phyloP scores from a whole-genome alignment of 2,113 vertebrate genomes.

The Corythaeola cristata region DNA sequence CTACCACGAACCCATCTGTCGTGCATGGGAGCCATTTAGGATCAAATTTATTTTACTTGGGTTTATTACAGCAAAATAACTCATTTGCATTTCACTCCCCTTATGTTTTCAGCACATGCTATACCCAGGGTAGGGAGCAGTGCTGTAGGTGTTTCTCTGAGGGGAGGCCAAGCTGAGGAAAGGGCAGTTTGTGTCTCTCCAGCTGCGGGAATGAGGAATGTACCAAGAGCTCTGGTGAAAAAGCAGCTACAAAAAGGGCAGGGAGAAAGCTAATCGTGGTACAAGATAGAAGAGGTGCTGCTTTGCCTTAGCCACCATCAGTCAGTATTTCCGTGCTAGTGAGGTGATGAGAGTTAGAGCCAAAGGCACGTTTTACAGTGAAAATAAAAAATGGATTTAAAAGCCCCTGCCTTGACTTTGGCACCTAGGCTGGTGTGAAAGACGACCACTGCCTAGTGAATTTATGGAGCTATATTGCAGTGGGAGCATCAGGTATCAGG shows the following conservation, averaged over 20 bases:
- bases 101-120: not conserved
- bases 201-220: accelerated
- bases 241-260: not conserved
- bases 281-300: not conserved
- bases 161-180: not conserved
- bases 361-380: not conserved
- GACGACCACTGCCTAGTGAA: not conserved
- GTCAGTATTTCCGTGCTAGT: not conserved
- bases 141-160: not conserved
- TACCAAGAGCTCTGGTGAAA: not conserved
- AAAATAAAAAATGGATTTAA: not conserved
- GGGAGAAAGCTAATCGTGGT: not conserved
- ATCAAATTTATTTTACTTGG: conserved; percentile 3
- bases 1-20: not conserved
- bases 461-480: not conserved
- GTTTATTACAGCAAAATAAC: not conserved
- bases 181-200: not conserved
- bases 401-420: not conserved
- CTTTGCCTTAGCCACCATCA: not conserved
- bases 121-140: not conserved
- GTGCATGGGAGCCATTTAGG: not conserved
- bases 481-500: not conserved
- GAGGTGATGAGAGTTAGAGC: not conserved
- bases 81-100: not conserved
- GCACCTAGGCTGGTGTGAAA: not conserved